These are phyloP conservation scores for Trichonephila clavata DNA, from an alignment of 1,140 invertebrate species.

Conservation along the genomic window DNA sequence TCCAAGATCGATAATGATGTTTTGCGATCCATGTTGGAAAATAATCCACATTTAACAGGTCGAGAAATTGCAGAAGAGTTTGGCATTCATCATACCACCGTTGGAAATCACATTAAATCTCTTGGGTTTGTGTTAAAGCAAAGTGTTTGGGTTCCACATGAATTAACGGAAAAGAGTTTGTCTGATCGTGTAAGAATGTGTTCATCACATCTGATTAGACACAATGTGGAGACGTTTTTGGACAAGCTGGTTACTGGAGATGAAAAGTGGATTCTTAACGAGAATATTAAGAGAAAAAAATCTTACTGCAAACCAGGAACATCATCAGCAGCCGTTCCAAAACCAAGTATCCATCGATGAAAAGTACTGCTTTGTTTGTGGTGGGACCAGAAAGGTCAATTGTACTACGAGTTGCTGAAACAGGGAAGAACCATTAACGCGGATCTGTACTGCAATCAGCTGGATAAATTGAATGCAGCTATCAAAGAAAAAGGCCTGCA, in stretches of 20 bases:
- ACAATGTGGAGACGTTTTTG: neutral
- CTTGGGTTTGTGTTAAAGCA: neutral
- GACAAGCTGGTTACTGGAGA: neutral
- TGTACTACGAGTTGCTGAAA: constrained; percentile 13
- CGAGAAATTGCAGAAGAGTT: no score
- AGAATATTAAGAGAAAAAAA: no score
- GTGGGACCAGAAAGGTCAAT: no score
- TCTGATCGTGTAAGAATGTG: neutral
- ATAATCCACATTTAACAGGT: no score
- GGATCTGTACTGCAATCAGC: constrained; percentile 17
- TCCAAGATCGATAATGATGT: no score
- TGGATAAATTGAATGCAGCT: constrained; percentile 52
- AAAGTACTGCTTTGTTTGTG: no score
- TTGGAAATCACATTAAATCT: neutral
- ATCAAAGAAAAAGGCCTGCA: constrained; percentile 19
- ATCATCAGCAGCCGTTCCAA: no score
- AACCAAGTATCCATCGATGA: no score
- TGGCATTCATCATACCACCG: no score
- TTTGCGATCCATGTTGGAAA: no score
- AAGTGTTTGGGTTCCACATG: neutral
- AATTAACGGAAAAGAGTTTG: constrained; percentile 3
- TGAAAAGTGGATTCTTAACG: no score
- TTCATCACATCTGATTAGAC: constrained; percentile 13
- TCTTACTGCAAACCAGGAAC: no score
- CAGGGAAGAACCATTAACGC: constrained; percentile 29